phyloP scores from a whole-genome alignment of 2,113 vertebrate species.

The Ophthalmolycus amberensis region DNA sequence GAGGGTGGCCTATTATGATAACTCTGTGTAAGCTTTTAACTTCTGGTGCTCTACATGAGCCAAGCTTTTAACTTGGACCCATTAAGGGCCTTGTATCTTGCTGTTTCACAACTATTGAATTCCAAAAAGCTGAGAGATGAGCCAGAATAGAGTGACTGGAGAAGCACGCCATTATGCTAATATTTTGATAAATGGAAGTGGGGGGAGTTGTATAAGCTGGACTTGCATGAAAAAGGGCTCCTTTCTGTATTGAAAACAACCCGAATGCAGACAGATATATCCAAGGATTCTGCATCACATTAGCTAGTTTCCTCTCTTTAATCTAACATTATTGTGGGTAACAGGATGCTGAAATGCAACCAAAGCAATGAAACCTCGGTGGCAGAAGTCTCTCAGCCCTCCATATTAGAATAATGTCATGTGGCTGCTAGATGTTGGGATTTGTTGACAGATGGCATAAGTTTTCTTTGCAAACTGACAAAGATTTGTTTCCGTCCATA shows the following conservation, averaged over 20 bases:
- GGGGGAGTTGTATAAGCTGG: not conserved
- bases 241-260: conserved; percentile 6
- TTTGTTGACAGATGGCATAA: not conserved
- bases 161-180: conserved; percentile 48
- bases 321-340: not conserved
- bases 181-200: conserved; percentile 47
- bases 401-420: not conserved
- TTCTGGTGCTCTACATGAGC: conserved; percentile 75
- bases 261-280: conserved; percentile 21
- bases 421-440: not conserved
- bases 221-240: not conserved
- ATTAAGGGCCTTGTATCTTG: conserved; percentile 65
- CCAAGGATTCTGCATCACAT: conserved; percentile 9
- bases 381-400: not conserved
- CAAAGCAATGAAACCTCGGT: not conserved
- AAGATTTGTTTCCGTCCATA: conserved; percentile 26
- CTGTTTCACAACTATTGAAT: conserved; percentile 64
- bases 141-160: conserved; percentile 51
- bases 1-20: conserved; percentile 79
- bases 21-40: conserved; percentile 80
- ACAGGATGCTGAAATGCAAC: not conserved
- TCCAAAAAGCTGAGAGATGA: conserved; percentile 55
- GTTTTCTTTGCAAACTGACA: not conserved
- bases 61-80: conserved; percentile 73
- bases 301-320: not conserved